Evolutionary conservation across 2,888 invertebrate genomes (phyloP), one percentile per base, ranked within the genome.

Genomic region (Cosmorhoe ocellata): DNA sequence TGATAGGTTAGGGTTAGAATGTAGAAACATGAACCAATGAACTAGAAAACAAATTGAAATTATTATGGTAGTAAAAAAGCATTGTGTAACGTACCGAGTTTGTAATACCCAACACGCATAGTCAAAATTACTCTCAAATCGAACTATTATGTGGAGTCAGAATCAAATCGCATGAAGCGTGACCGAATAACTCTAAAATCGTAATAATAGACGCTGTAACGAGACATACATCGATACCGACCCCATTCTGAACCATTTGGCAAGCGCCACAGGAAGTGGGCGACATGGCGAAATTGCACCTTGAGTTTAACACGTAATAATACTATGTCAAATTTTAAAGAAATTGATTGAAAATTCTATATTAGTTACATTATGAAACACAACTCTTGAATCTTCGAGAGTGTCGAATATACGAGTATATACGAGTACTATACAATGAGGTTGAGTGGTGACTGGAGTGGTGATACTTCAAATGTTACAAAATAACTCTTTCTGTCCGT

Each of bases 171-270:
- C 52, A 53, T 41, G 45, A 67, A 58, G 67, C 73, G 69, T 71
- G 73, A 70, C 68, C 62, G 69, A 66, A 69, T 69, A 65, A 64
- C 66, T 53, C 40, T 67, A 53, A 57, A 61, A 56, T 68, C 71
- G 69, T 71, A 76, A 73, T 74, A 76, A 74, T 75, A 73, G 65
- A 69, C n/a, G n/a, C 61, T 67, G 64, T 66, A 74, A 73, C 72
- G 67, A 63, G 59, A 41, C 56, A 61, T 66, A 63, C 61, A 67
- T 69, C 71, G 67, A 67, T 69, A 71, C 69, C 59, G 60, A 66
- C 58, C 65, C 58, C 62, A 74, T 74, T 71, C 69, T 78, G 78
- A 74, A 76, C 74, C 74, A 79, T 74, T 84, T 84, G 83, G 82
- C 84, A 82, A 76, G 69, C 69, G 63, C 60, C 66, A 61, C 67